A percentile compares a stretch with the other conserved stretches of the same genome.
These are phyloP conservation scores for Gobio occitaniae DNA, from an alignment of 2,797 vertebrate species.

Conservation along the genomic window DNA sequence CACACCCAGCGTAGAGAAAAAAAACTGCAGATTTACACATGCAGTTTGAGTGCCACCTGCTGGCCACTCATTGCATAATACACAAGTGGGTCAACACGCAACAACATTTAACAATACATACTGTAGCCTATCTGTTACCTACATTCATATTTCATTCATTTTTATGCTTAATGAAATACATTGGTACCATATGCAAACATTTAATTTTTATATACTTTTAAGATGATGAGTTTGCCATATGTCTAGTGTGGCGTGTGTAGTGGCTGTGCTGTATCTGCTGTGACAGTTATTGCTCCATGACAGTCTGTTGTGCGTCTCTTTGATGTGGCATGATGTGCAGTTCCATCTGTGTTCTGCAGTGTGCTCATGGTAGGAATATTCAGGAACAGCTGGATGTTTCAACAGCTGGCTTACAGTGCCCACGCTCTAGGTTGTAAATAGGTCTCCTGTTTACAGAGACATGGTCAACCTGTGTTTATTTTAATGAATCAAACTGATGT, in stretches of 20 bases:
- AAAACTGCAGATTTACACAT: background rate
- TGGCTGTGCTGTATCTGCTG: background rate
- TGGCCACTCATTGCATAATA: background rate
- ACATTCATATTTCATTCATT: background rate
- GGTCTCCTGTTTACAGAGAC: background rate
- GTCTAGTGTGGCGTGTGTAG: background rate
- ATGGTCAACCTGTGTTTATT: background rate
- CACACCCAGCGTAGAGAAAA: background rate
- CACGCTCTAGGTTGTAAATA: background rate
- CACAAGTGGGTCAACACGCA: background rate
- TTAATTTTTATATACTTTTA: background rate
- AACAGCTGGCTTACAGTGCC: background rate
- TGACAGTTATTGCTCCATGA: conserved; percentile 32
- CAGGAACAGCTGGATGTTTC: conserved; percentile 20
- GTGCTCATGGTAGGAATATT: conserved; percentile 16
- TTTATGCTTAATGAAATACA: background rate
- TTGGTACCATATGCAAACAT: background rate
- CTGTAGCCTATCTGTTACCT: too few relatives aligned
- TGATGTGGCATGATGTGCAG: conserved; percentile 1
- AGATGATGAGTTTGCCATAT: too few relatives aligned
- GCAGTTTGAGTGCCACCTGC: conserved; percentile 20
- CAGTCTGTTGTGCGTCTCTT: conserved; percentile 5
- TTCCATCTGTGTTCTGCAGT: conserved; percentile 11
- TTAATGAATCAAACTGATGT: too few relatives aligned
- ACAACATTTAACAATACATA: background rate